phyloP scores from a whole-genome alignment of 1,140 invertebrate genomes.

The Diorhabda elongata region DNA sequence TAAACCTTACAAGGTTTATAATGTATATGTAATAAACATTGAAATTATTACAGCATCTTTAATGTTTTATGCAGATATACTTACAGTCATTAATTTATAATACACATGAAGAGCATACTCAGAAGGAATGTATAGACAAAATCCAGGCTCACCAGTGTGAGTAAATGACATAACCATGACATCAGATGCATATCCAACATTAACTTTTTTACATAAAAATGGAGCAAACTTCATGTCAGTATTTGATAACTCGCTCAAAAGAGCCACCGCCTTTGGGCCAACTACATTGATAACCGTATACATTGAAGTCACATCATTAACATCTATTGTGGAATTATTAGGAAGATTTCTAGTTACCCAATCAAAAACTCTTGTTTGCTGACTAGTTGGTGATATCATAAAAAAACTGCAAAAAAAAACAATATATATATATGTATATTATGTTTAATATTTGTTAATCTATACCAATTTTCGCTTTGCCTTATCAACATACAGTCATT shows the following conservation, averaged over 20 bases:
- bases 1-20: not conserved
- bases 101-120: slow-evolving; percentile 79
- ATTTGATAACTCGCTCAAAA: slow-evolving; percentile 72
- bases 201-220: slow-evolving; percentile 72
- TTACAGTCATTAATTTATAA: slow-evolving; percentile 60
- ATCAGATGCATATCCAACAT: slow-evolving; percentile 71
- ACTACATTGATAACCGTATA: slow-evolving; percentile 83
- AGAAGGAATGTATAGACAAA: slow-evolving; percentile 75
- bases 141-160: slow-evolving; percentile 79
- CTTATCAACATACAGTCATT: slow-evolving; percentile 76
- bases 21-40: no score
- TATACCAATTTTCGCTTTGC: slow-evolving; percentile 61
- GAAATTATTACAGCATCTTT: not conserved
- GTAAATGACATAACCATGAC: slow-evolving; percentile 77
- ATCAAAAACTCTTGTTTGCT: slow-evolving; percentile 70
- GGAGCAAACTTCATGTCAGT: slow-evolving; percentile 64
- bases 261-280: slow-evolving; percentile 69
- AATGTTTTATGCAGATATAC: slow-evolving; percentile 6
- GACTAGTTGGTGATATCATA: slow-evolving; percentile 79
- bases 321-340: slow-evolving; percentile 58
- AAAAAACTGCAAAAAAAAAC: slow-evolving; percentile 58
- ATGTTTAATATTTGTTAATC: not conserved
- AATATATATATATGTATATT: not conserved
- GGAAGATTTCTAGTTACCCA: slow-evolving; percentile 71
- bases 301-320: slow-evolving; percentile 75